Evolutionary conservation across 1,140 invertebrate genomes (phyloP).

Genomic region (Batillaria attramentaria): DNA sequence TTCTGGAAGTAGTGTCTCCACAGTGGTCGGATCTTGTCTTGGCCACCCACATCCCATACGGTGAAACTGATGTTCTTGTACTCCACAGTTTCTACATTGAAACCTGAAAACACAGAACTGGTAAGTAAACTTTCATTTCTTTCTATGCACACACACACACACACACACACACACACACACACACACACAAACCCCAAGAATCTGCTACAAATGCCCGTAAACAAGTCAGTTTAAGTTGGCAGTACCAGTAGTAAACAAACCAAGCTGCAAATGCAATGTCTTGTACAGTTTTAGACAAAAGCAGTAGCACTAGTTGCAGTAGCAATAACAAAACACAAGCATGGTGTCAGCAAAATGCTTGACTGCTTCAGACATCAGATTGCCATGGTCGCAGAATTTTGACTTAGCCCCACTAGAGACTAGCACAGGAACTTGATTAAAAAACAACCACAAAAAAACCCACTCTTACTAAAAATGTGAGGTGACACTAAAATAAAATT

Average conservation of each 20-base stretch:
- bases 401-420: too few relatives aligned
- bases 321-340: too few relatives aligned
- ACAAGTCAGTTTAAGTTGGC: not conserved
- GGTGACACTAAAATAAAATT: too few relatives aligned
- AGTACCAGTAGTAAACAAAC: not conserved
- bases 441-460: too few relatives aligned
- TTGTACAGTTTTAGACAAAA: not conserved
- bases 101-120: conserved; percentile 77
- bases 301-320: too few relatives aligned
- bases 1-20: conserved; percentile 99
- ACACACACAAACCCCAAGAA: not conserved
- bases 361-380: too few relatives aligned
- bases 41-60: conserved; percentile 88
- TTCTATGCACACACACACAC: not conserved
- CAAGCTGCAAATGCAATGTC: not conserved
- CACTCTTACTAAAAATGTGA: too few relatives aligned
- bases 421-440: too few relatives aligned
- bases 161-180: not conserved
- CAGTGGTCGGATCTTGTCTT: conserved; percentile 76
- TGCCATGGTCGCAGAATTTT: too few relatives aligned
- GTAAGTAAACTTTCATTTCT: too few relatives aligned
- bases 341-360: too few relatives aligned
- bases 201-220: not conserved
- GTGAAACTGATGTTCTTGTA: conserved; percentile 97
- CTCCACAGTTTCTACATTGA: conserved; percentile 96